Evolutionary conservation across 2,797 vertebrate species (phyloP).

Genomic region (Amniataba percoides): DNA sequence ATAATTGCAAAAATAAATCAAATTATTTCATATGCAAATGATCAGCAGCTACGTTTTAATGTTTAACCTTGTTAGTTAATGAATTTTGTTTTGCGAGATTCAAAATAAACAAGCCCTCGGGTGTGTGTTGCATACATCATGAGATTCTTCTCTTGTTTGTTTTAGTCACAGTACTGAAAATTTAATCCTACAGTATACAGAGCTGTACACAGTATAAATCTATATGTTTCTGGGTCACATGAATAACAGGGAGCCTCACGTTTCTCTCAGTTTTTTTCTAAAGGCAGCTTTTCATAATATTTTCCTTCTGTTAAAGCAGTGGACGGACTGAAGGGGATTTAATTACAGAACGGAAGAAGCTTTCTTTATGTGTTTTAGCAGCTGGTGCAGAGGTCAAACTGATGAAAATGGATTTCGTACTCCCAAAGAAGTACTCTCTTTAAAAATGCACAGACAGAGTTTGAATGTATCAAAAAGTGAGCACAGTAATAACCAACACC

Average conservation of each 20-base stretch:
- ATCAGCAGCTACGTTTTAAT: slow-evolving; percentile 36
- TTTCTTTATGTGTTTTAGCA: slow-evolving; percentile 10
- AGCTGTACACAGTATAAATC: slow-evolving; percentile 3
- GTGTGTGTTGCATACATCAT: slow-evolving; percentile 37
- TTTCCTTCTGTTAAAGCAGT: slow-evolving; percentile 22
- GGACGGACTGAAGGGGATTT: slow-evolving; percentile 20
- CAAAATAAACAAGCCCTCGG: slow-evolving; percentile 45
- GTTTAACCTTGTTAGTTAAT: slow-evolving; percentile 58
- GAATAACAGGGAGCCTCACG: slow-evolving; percentile 21
- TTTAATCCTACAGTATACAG: not conserved
- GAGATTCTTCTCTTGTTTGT: slow-evolving; percentile 35
- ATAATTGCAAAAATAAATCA: slow-evolving; percentile 42
- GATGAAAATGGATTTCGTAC: slow-evolving; percentile 34
- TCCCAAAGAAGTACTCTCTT: slow-evolving; percentile 13
- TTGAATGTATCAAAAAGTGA: slow-evolving; percentile 7
- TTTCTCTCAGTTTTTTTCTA: not conserved
- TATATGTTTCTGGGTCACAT: slow-evolving; percentile 29
- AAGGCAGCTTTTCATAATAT: slow-evolving; percentile 9
- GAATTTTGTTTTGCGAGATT: slow-evolving; percentile 28
- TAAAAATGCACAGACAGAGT: slow-evolving; percentile 1
- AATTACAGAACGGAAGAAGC: slow-evolving; percentile 8
- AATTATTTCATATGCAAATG: slow-evolving; percentile 55
- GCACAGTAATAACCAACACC: not conserved
- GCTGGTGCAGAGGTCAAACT: slow-evolving; percentile 25
- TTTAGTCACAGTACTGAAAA: slow-evolving; percentile 24